phyloP scores from a whole-genome alignment of 2,888 invertebrate genomes.

The Ypsolopha scabrella region DNA sequence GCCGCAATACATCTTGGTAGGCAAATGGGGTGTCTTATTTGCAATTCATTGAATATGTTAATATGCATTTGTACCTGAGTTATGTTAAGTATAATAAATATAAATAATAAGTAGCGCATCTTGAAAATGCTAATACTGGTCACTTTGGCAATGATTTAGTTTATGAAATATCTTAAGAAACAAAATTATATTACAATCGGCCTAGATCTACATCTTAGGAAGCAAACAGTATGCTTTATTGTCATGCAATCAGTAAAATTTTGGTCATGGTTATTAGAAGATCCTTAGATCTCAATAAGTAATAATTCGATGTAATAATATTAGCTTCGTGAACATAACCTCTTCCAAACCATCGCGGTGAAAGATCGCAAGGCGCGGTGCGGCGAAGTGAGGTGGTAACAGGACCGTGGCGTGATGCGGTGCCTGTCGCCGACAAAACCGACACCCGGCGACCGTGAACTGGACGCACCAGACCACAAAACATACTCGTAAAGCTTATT shows the following conservation, averaged over 20 bases:
- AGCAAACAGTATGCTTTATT: no score
- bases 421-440: not conserved
- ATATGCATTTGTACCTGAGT: not conserved
- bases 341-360: not conserved
- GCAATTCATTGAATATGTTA: slow-evolving; percentile 18
- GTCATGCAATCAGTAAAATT: no score
- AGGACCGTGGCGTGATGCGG: no score
- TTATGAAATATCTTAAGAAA: no score
- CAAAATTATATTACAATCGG: no score
- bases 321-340: not conserved
- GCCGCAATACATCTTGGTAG: slow-evolving; percentile 26
- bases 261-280: no score
- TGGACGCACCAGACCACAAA: not conserved
- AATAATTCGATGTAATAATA: not conserved
- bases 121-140: no score
- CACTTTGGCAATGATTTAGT: no score
- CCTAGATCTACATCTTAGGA: no score
- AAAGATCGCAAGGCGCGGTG: not conserved
- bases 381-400: no score
- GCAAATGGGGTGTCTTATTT: slow-evolving; percentile 30
- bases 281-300: not conserved
- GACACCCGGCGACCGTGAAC: slow-evolving; percentile 1
- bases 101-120: no score
- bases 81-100: not conserved
- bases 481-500: not conserved